Evolutionary conservation across 1,140 invertebrate species (phyloP).

Genomic region (Euschistus heros): DNA sequence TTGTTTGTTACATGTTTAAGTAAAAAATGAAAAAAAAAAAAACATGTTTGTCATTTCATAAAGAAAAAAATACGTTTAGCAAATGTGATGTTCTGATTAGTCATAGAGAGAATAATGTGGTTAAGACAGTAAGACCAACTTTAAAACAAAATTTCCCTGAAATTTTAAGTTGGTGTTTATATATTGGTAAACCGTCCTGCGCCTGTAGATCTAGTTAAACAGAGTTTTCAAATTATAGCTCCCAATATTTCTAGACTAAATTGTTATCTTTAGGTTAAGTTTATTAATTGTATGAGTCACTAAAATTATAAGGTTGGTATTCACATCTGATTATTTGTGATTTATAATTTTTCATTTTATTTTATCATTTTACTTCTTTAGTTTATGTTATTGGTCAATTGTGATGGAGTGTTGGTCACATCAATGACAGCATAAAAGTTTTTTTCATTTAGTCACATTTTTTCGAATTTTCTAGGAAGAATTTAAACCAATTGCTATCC

Average conservation of each 20-base stretch:
- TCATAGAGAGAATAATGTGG: conserved; percentile 19
- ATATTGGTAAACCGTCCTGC: conserved; percentile 25
- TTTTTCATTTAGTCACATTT: conserved; percentile 1
- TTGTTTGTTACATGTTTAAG: conserved; percentile 13
- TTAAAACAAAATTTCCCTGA: conserved; percentile 21
- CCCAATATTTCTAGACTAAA: conserved; percentile 22
- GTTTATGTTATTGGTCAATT: not conserved
- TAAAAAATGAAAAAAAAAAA: not conserved
- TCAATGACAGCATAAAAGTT: conserved; percentile 18
- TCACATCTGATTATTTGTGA: conserved; percentile 4
- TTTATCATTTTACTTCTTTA: conserved; percentile 1
- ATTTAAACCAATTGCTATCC: not conserved
- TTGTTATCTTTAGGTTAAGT: conserved; percentile 19
- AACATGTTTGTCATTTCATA: conserved; percentile 1
- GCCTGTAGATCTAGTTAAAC: conserved; percentile 23
- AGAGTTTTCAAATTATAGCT: conserved; percentile 17
- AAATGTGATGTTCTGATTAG: conserved; percentile 23
- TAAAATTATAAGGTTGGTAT: conserved; percentile 19
- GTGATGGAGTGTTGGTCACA: conserved; percentile 20
- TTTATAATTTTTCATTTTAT: conserved; percentile 3
- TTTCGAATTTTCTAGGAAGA: not conserved
- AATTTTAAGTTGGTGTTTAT: conserved; percentile 21
- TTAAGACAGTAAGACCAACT: conserved; percentile 24
- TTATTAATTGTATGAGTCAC: conserved; percentile 13
- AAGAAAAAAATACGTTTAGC: conserved; percentile 20